phyloP scores from a whole-genome alignment of 2,113 vertebrate genomes.

The Archocentrus centrarchus region DNA sequence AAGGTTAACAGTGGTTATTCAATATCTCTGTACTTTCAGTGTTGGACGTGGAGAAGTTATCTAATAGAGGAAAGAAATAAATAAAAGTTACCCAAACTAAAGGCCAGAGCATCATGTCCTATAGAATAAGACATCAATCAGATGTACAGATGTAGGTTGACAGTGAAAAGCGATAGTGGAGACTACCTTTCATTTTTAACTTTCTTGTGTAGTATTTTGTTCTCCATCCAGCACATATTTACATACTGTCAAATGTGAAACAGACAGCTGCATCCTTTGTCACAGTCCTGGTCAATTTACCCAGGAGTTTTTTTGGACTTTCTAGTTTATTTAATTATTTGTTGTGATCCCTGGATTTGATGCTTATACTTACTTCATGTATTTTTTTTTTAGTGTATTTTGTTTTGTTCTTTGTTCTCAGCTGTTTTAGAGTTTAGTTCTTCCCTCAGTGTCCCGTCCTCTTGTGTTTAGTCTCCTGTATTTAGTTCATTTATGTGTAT shows the following conservation, averaged over 20 bases:
- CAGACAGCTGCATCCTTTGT: neutral
- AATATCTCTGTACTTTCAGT: conserved; percentile 46
- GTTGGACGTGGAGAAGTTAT: conserved; percentile 11
- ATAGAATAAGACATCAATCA: neutral
- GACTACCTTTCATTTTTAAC: neutral
- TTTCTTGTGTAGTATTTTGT: neutral
- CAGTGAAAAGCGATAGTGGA: neutral
- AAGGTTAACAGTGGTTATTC: conserved; percentile 67
- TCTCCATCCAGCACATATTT: neutral
- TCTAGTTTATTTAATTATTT: no score
- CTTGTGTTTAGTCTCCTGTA: no score
- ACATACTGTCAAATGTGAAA: conserved; percentile 15
- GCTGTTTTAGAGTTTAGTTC: no score
- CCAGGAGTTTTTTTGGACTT: no score
- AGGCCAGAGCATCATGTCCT: neutral
- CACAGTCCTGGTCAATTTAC: no score
- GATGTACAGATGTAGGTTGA: neutral
- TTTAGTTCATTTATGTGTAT: no score
- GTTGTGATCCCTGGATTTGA: no score
- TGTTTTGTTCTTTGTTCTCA: no score
- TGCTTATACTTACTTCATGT: no score
- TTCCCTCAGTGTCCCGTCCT: no score
- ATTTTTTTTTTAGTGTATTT: no score
- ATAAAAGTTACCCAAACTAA: neutral
- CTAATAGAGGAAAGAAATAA: conserved; percentile 23